A percentile compares a stretch with the other conserved stretches of the same genome.
phyloP scores from a whole-genome alignment of 2,113 vertebrate species.

The Cinclus cinclus region DNA sequence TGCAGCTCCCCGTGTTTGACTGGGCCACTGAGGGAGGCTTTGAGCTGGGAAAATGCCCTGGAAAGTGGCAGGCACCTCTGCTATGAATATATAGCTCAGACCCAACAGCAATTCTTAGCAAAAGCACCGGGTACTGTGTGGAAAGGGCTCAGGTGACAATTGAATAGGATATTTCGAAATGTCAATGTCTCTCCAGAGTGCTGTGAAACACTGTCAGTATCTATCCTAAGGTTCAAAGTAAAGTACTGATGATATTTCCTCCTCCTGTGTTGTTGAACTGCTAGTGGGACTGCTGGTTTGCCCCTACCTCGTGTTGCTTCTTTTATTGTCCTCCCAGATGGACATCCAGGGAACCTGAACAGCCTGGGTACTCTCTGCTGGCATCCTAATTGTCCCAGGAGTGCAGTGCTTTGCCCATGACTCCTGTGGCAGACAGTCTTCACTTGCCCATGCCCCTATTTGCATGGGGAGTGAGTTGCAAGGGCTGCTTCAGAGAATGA shows the following conservation, averaged over 20 bases:
- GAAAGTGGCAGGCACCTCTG: background rate
- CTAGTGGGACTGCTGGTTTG: background rate
- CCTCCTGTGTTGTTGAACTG: background rate
- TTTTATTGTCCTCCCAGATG: background rate
- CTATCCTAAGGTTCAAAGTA: background rate
- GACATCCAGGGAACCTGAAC: background rate
- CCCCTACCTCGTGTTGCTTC: background rate
- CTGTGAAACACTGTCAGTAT: background rate
- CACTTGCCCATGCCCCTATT: fast-evolving
- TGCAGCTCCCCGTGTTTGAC: background rate
- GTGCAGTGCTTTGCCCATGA: background rate
- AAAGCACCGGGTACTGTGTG: background rate
- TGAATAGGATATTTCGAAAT: background rate
- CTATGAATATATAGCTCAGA: background rate
- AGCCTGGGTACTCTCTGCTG: background rate
- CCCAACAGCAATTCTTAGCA: background rate
- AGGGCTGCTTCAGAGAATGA: background rate
- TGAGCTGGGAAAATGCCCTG: background rate
- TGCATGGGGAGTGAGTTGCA: background rate
- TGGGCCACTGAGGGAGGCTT: background rate
- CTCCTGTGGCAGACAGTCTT: background rate
- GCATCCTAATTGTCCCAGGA: background rate
- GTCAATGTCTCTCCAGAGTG: background rate
- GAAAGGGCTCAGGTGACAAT: background rate
- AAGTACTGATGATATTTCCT: background rate